Evolutionary conservation across 2,113 vertebrate genomes (phyloP).

Genomic region (Chlorocebus sabaeus): DNA sequence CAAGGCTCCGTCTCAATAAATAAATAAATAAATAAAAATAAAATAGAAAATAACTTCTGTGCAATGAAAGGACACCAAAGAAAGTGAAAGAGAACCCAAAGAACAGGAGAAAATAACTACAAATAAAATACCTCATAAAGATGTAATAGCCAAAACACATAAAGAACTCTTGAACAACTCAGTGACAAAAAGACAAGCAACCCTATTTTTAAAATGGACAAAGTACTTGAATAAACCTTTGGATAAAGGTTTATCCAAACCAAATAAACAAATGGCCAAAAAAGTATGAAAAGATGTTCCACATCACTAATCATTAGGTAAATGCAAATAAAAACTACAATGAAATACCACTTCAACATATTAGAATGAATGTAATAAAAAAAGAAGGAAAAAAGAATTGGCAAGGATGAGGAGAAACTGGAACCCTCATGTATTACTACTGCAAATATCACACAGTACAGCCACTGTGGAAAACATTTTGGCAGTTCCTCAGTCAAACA

Average conservation of each 20-base stretch:
- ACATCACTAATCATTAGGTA: not conserved
- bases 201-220: too few relatives aligned
- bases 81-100: not conserved
- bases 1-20: too few relatives aligned
- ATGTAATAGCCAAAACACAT: too few relatives aligned
- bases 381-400: not conserved
- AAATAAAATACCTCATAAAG: too few relatives aligned
- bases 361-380: not conserved
- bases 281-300: not conserved
- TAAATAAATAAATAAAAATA: too few relatives aligned
- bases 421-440: not conserved
- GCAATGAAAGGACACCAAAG: not conserved
- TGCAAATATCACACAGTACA: not conserved
- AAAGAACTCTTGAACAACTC: too few relatives aligned
- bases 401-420: not conserved
- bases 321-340: not conserved
- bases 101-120: too few relatives aligned
- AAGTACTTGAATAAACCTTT: not conserved
- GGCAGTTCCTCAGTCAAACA: too few relatives aligned
- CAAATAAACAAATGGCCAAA: not conserved
- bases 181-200: too few relatives aligned
- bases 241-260: not conserved
- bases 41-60: not conserved
- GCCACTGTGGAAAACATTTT: too few relatives aligned
- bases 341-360: not conserved